Conservation (phyloP, 2,113 vertebrate species). For the Cryptomyrus ogoouensis region DNA sequence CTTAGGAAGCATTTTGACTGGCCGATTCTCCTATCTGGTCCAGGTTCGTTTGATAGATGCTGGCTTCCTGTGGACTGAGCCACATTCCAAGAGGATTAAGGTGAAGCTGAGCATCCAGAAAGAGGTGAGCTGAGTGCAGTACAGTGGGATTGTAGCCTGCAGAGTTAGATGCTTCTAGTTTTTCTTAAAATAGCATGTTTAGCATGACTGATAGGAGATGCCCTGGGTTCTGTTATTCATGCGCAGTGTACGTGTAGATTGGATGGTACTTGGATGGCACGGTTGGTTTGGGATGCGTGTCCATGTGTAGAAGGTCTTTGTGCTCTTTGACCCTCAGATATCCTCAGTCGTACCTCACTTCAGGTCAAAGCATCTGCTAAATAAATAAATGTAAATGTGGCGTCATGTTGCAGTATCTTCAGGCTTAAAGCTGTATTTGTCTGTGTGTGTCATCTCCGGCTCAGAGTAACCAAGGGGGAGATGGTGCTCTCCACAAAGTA, state of each 20-base stretch:
- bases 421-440: not conserved
- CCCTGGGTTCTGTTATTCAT: not conserved
- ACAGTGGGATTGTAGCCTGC: not conserved
- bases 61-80: slow-evolving; percentile 94
- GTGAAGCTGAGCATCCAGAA: slow-evolving; percentile 94
- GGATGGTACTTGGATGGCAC: not conserved
- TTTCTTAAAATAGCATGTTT: not conserved
- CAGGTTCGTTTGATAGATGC: slow-evolving; percentile 93
- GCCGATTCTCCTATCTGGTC: not conserved
- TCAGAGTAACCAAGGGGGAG: not conserved
- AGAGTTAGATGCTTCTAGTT: not conserved
- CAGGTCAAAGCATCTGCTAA: not conserved
- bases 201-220: not conserved
- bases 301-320: not conserved
- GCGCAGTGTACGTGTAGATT: not conserved
- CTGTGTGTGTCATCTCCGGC: not conserved
- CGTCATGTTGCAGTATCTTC: not conserved
- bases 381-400: not conserved
- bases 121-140: slow-evolving; percentile 66
- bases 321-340: not conserved
- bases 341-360: not conserved
- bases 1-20: not conserved
- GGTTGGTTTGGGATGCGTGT: not conserved
- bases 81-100: slow-evolving; percentile 95
- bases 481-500: not conserved